Percentiles rank a stretch among this genome's conserved stretches.
These are phyloP conservation scores for Gadus macrocephalus DNA, from an alignment of 2,113 vertebrate genomes.

Conservation along the genomic window DNA sequence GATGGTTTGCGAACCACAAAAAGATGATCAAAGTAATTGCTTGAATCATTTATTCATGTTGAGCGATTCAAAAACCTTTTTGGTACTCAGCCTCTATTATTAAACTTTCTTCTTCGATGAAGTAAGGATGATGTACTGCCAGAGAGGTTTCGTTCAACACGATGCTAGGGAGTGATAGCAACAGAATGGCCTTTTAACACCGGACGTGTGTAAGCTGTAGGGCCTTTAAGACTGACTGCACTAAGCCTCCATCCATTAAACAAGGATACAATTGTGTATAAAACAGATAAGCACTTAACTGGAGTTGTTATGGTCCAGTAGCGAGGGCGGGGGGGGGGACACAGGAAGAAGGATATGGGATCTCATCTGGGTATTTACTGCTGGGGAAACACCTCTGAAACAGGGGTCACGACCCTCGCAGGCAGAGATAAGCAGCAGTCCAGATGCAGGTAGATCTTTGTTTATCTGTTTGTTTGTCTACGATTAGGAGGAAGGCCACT, in stretches of 20 bases:
- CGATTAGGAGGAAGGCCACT: conserved; percentile 22
- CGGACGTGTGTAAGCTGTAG: no score
- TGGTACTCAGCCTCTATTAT: no score
- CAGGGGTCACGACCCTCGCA: not conserved
- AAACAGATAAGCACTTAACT: conserved; percentile 21
- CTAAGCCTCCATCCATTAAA: not conserved
- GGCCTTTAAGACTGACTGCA: not conserved
- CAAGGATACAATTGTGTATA: conserved; percentile 10
- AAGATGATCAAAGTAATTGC: no score
- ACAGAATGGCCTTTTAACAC: no score
- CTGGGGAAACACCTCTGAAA: conserved; percentile 10
- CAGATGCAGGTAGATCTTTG: not conserved
- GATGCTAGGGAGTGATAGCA: no score
- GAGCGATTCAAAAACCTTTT: no score
- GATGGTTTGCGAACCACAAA: no score
- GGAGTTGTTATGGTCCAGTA: conserved; percentile 6
- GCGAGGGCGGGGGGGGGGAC: conserved; percentile 14
- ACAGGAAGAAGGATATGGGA: conserved; percentile 23
- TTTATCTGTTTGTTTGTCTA: conserved; percentile 24
- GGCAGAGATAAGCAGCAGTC: conserved; percentile 10
- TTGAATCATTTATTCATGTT: no score
- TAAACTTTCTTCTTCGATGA: no score
- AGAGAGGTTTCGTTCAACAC: no score
- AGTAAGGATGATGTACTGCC: no score
- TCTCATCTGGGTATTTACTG: conserved; percentile 32